These are phyloP conservation scores for Mormoops blainvillei DNA, from an alignment of 2,113 vertebrate genomes.

Conservation along the genomic window DNA sequence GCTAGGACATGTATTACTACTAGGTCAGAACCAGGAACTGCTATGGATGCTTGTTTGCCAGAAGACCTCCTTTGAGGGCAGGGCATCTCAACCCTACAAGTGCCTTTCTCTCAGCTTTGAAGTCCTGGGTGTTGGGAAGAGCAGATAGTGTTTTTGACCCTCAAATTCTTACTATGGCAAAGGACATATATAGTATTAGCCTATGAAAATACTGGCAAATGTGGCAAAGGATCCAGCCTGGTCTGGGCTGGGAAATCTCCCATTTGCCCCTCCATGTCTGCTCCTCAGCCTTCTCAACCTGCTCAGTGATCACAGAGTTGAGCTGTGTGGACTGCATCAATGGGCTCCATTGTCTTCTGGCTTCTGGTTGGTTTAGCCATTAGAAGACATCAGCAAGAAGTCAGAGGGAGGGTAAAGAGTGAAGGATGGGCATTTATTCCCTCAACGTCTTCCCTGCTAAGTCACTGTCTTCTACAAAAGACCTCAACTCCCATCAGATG, in stretches of 20 bases:
- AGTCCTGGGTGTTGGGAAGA: background rate
- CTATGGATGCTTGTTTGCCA: too few species aligned
- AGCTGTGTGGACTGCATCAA: too few species aligned
- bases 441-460: background rate
- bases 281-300: background rate
- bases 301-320: background rate
- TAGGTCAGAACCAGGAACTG: background rate
- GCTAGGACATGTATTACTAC: background rate
- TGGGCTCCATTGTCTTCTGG: background rate
- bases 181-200: background rate
- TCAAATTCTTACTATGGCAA: background rate
- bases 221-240: background rate
- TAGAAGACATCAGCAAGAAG: background rate
- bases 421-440: background rate
- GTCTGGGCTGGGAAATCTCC: background rate
- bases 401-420: background rate
- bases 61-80: background rate
- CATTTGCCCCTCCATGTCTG: background rate
- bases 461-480: background rate
- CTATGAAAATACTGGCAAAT: background rate
- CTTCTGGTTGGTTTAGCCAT: background rate
- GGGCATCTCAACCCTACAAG: rapidly evolving
- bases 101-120: background rate
- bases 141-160: background rate
- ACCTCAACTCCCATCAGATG: background rate